phyloP scores from a whole-genome alignment of 2,888 invertebrate species.

The Carpatolechia fugitivella region DNA sequence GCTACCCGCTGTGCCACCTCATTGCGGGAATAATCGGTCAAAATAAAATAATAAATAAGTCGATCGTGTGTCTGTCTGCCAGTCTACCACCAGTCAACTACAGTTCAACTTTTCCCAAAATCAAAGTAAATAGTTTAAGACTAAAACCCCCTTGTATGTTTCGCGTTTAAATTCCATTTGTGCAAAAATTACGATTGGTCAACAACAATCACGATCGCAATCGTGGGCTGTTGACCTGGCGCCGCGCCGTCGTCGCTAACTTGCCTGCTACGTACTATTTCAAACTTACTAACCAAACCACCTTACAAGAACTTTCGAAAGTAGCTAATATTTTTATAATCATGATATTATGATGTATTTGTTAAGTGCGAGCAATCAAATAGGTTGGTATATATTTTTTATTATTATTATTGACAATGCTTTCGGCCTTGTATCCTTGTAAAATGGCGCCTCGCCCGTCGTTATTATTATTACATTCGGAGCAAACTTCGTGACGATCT shows the following conservation, averaged over 20 bases:
- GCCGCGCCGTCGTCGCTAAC: constrained; percentile 32
- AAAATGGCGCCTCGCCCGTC: constrained; percentile 74
- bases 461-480: constrained; percentile 74
- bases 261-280: constrained; percentile 43
- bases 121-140: background rate
- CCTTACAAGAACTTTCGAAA: constrained; percentile 42
- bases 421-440: constrained; percentile 76
- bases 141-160: background rate
- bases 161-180: constrained; percentile 25
- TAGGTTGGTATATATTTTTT: constrained; percentile 38
- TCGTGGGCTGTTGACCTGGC: constrained; percentile 71
- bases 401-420: constrained; percentile 58
- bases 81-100: background rate
- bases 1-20: constrained; percentile 59
- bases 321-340: constrained; percentile 29
- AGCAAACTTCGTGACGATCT: constrained; percentile 78
- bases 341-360: constrained; percentile 22
- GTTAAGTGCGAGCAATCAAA: constrained; percentile 29
- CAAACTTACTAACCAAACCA: constrained; percentile 45
- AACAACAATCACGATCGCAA: constrained; percentile 57
- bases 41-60: too few relatives aligned
- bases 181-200: constrained; percentile 57
- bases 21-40: constrained; percentile 74
- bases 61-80: constrained; percentile 44
- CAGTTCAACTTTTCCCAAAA: background rate